Base-by-base conservation (phyloP, 2,888 invertebrate genomes). In the Dichetophora obliterata region DNA sequence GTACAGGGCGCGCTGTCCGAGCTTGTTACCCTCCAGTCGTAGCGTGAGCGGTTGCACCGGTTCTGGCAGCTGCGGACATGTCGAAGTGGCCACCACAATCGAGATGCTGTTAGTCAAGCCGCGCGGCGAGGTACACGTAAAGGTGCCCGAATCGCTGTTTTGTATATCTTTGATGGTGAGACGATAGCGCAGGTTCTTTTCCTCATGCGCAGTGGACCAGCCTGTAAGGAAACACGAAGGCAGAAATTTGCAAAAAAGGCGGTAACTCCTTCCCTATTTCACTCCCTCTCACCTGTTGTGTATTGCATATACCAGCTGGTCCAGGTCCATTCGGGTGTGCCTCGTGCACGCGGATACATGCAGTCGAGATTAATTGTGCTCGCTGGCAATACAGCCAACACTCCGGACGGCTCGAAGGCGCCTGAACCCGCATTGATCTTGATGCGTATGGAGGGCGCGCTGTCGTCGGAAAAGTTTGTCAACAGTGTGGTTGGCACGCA, bases 261-360 rank as follows among this genome's bases (percentile, higher is more conserved):
- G 5, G 2, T 24, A 31, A 6, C 31, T 14, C 14, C 8, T 1
- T 3, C 63, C n/a, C n/a, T n/a, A n/a, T 63, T n/a, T 14, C 6
- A 34, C 11, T 3, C 16, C 1, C 14, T 6, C 76, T 43, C 86
- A 95, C 95, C 95, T 82, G 95, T 94, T 69, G 92, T 91, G 88
- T 95, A 95, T 86, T 94, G 93, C 81, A 95, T 93, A 85, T 93
- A 92, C 76, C 93, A 93, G 75, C 95, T 94, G 0, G 95, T 95
- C 95, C 96, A 96, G 70, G 93, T 94, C 96, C 96, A 96, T 84
- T 95, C 94, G 0, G 96, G 96, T 79, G 94, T 94, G 0, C 96
- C 96, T 24, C 94, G 90, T 22, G 92, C 91, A 50, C 95, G 91
- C 0, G 93, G 93, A 84, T 94, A 94, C 82, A 96, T 92, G 86